Evolutionary conservation across 1,140 invertebrate genomes (phyloP).

Genomic region (Ceratoteleas bidentatus): DNA sequence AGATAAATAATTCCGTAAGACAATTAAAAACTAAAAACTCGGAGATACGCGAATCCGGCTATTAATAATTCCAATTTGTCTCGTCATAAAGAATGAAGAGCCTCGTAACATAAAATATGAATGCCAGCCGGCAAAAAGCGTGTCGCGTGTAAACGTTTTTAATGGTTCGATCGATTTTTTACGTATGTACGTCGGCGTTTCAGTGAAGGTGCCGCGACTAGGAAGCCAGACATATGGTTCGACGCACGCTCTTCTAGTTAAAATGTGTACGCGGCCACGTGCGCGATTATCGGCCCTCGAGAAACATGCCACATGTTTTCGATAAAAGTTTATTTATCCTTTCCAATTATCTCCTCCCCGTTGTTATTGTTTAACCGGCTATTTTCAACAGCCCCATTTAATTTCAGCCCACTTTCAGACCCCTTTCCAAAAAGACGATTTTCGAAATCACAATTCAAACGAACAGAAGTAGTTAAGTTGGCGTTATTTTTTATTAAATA

Average conservation of each 20-base stretch:
- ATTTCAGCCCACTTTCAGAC: background rate
- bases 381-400: constrained; percentile 5
- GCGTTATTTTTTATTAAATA: background rate
- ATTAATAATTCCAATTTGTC: constrained; percentile 6
- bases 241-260: constrained; percentile 28
- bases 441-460: too few species aligned
- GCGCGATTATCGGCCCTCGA: constrained; percentile 40
- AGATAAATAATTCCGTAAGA: too few species aligned
- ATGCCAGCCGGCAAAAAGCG: constrained; percentile 22
- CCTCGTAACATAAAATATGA: constrained; percentile 22
- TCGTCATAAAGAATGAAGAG: constrained; percentile 15
- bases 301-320: constrained; percentile 44
- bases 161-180: constrained; percentile 57
- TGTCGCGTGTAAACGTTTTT: constrained; percentile 53
- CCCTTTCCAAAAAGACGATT: background rate
- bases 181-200: constrained; percentile 22
- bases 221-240: constrained; percentile 62
- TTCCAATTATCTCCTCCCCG: constrained; percentile 20
- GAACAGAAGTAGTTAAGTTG: too few species aligned
- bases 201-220: constrained; percentile 29
- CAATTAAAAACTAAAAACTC: too few species aligned
- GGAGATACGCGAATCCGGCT: background rate
- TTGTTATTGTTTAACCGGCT: constrained; percentile 4
- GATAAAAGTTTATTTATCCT: constrained; percentile 40
- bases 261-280: constrained; percentile 58